These are phyloP conservation scores for Cossypha niveicapilla DNA, from an alignment of 2,797 vertebrate genomes.

Conservation along the genomic window DNA sequence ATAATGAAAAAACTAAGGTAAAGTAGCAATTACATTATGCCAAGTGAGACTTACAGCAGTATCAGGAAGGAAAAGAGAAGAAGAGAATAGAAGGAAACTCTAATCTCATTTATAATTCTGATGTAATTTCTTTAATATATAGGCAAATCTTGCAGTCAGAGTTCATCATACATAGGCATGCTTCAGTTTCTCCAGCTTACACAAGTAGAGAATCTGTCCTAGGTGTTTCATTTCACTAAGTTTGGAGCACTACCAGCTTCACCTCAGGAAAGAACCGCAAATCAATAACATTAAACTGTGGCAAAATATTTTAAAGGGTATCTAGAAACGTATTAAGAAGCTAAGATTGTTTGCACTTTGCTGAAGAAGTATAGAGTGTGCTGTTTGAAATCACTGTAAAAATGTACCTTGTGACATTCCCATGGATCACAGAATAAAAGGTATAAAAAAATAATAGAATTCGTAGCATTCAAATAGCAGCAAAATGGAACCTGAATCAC, in stretches of 20 bases:
- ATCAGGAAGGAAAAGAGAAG: neutral
- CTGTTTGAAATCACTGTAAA: neutral
- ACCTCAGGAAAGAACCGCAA: neutral
- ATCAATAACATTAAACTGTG: neutral
- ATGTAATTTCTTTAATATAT: neutral
- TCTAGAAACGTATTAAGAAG: neutral
- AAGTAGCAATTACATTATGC: neutral
- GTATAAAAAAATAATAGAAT: neutral
- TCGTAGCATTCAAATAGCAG: neutral
- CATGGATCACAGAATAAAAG: neutral
- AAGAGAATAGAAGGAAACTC: neutral
- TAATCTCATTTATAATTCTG: neutral
- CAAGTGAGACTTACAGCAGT: neutral
- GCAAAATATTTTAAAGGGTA: neutral
- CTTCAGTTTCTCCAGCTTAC: neutral
- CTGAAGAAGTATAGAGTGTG: neutral
- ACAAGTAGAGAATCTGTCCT: neutral
- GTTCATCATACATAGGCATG: neutral
- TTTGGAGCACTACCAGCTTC: neutral
- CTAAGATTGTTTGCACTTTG: neutral
- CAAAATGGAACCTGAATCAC: neutral
- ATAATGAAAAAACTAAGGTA: neutral
- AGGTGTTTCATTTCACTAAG: neutral
- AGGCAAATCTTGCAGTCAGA: neutral
- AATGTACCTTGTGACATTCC: neutral